Evolutionary conservation across 2,113 vertebrate genomes (phyloP).

Genomic region (Fukomys damarensis): DNA sequence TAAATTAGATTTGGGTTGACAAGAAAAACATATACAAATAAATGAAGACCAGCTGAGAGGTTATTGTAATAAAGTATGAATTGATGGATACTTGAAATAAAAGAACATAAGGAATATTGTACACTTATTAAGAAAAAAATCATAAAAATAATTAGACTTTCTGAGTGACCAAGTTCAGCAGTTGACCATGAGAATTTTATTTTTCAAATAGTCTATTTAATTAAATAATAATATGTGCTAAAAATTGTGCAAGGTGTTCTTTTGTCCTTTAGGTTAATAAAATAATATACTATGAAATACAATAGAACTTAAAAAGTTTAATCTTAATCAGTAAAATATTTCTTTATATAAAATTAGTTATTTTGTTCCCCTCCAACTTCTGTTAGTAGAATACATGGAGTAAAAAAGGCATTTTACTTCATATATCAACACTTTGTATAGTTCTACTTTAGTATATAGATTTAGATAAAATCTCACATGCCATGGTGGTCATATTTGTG

Average conservation of each 20-base stretch:
- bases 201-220: constrained; percentile 65
- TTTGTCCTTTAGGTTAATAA: constrained; percentile 38
- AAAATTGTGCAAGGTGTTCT: constrained; percentile 17
- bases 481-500: not conserved
- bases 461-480: not conserved
- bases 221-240: constrained; percentile 39
- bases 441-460: not conserved
- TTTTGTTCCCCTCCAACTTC: constrained; percentile 16
- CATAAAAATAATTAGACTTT: constrained; percentile 64
- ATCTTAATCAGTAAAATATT: constrained; percentile 48
- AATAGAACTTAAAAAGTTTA: constrained; percentile 48
- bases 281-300: constrained; percentile 34
- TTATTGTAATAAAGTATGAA: constrained; percentile 29
- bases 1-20: not conserved
- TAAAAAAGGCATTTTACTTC: not conserved
- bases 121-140: constrained; percentile 29
- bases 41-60: not conserved
- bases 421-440: not conserved
- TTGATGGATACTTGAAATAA: not conserved
- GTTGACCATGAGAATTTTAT: constrained; percentile 56
- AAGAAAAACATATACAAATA: not conserved
- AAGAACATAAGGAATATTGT: not conserved
- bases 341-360: not conserved
- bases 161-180: constrained; percentile 43
- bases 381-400: not conserved